Conservation (phyloP, 2,113 vertebrate genomes). For the Oryzias javanicus region DNA sequence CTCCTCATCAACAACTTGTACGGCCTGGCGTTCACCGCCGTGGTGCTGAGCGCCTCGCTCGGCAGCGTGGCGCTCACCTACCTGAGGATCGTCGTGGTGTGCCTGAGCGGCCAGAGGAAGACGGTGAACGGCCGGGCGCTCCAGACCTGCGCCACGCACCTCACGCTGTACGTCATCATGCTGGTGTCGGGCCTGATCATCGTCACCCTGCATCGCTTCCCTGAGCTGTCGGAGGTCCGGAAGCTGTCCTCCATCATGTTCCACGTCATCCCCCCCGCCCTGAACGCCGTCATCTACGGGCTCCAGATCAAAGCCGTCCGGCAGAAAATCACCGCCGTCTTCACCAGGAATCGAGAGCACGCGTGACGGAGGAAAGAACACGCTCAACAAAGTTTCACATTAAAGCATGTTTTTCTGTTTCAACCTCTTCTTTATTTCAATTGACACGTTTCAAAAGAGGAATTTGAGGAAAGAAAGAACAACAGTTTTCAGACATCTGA, state of each 20-base stretch:
- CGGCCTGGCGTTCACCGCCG: slow-evolving; percentile 30
- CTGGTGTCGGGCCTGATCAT: slow-evolving; percentile 1
- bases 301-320: slow-evolving; percentile 59
- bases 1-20: slow-evolving; percentile 57
- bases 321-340: slow-evolving; percentile 26
- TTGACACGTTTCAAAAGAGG: too few species aligned
- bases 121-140: slow-evolving; percentile 41
- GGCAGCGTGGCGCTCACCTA: slow-evolving; percentile 57
- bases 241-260: slow-evolving; percentile 50
- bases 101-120: slow-evolving; percentile 31
- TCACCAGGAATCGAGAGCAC: neutral
- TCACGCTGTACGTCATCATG: slow-evolving; percentile 54
- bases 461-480: too few species aligned
- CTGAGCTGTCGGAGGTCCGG: slow-evolving; percentile 18
- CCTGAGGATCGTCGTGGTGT: slow-evolving; percentile 44
- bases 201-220: slow-evolving; percentile 53
- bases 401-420: neutral
- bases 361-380: neutral
- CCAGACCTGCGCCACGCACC: slow-evolving; percentile 64
- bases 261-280: slow-evolving; percentile 33
- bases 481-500: too few species aligned
- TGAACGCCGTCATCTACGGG: slow-evolving; percentile 61
- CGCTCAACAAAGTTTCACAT: neutral
- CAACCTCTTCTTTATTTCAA: too few species aligned
- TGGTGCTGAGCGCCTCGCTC: slow-evolving; percentile 38